Base-by-base conservation (phyloP, 2,113 vertebrate species). In the Coryphaenoides rupestris region DNA sequence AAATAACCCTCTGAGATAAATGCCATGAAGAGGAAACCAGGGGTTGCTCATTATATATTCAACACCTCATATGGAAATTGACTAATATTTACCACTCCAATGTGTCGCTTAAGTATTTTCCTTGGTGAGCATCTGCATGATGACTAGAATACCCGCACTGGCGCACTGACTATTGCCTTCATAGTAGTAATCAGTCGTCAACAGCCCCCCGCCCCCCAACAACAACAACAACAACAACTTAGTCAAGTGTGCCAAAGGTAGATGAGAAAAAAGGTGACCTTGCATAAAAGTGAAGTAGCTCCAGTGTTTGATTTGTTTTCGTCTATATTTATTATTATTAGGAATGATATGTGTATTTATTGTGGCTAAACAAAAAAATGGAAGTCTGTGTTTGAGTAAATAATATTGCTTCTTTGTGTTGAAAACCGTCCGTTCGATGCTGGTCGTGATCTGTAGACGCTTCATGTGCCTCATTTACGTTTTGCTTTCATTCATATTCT, bases 251-350 rank as follows among this genome's bases (percentile, higher is more conserved):
- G 53, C 66, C 70, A 66, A 63, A 62, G 68, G 45, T 76, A 66
- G 21, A 22, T 21, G 72, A 33, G 64, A 55, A 63, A 49, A 87
- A 89, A 85, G 81, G 55, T 73, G 65, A 81, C 70, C 50, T 66
- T 72, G 68, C 85, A 88, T 89, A 89, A 84, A 88, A 76, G 88
- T 90, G 15, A 17, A 17, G 47, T 86, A 84, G 91, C 90, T 87
- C 87, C 88, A 89, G 91, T 93, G 91, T 92, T 93, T 89, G n/a
- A 86, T 90, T 84, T 82, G 64, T 93, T 93, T 89, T n/a, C n/a
- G n/a, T n/a, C 83, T 5, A 89, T 97, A 95, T 96, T 97, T 96
- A 95, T 95, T 94, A 93, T 97, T 96, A 95, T 95, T 94, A 93
- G 90, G 92, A 94, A 94, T 95, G 90, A 95, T 90, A 92, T 78